These are phyloP conservation scores for Dasypogon diadema DNA, from an alignment of 2,888 invertebrate species.

Conservation along the genomic window DNA sequence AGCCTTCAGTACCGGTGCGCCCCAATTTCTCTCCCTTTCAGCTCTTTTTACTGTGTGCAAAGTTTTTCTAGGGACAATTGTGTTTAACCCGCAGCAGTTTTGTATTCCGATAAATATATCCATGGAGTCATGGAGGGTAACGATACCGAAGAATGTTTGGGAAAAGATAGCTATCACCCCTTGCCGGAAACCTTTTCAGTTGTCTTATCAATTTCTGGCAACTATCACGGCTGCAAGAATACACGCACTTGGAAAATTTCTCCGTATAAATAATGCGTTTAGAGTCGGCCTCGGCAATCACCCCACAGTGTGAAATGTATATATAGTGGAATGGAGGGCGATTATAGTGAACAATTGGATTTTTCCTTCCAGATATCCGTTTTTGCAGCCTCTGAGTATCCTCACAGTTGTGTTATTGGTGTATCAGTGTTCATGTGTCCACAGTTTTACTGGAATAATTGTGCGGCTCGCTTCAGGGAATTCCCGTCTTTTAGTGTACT, in stretches of 20 bases:
- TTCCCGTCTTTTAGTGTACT: conserved; percentile 21
- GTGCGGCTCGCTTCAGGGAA: conserved; percentile 42
- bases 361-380: conserved; percentile 39
- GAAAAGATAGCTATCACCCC: conserved; percentile 46
- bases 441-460: conserved; percentile 14
- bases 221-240: neutral
- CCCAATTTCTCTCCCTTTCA: neutral
- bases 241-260: neutral
- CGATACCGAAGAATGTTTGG: neutral
- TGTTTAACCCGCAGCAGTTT: conserved; percentile 48
- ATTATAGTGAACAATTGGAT: conserved; percentile 51
- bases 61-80: conserved; percentile 37
- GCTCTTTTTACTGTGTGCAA: conserved; percentile 3
- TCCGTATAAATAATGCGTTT: conserved; percentile 3
- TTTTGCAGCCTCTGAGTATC: conserved; percentile 20
- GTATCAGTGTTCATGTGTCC: neutral
- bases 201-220: conserved; percentile 36
- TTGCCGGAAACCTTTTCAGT: conserved; percentile 49
- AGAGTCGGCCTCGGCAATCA: too few relatives aligned
- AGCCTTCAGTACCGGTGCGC: neutral
- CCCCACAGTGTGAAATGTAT: neutral
- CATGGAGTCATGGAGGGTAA: neutral
- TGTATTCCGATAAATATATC: conserved; percentile 45
- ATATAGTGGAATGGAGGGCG: conserved; percentile 22
- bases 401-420: neutral